Evolutionary conservation across 2,113 vertebrate genomes (phyloP).

Genomic region (Montifringilla adamsi): DNA sequence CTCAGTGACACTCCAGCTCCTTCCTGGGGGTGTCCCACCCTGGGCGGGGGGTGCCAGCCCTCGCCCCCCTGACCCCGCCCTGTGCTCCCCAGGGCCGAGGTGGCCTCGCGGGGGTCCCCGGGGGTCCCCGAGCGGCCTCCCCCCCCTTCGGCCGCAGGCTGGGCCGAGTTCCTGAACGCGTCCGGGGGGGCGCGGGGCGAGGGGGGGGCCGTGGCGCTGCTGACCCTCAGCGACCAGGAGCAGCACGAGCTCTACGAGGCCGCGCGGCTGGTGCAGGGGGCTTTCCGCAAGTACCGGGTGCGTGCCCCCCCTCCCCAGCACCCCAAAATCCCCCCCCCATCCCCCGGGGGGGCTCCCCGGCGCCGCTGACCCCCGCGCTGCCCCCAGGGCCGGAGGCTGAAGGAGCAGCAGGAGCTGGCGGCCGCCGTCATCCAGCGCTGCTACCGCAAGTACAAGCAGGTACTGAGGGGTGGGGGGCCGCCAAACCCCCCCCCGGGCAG

Average conservation of each 20-base stretch:
- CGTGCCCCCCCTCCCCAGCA: neutral
- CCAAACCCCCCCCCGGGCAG: neutral
- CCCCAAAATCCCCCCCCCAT: neutral
- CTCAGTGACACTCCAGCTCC: accelerated
- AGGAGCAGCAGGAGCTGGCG: neutral
- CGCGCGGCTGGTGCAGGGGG: neutral
- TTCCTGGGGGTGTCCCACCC: neutral
- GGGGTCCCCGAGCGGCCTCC: neutral
- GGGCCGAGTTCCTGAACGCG: neutral
- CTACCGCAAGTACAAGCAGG: neutral
- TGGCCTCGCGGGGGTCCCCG: neutral
- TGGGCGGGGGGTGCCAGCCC: no score
- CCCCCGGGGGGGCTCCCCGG: no score
- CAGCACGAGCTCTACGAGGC: neutral
- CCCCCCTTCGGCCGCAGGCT: neutral
- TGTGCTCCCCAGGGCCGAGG: neutral
- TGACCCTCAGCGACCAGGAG: neutral
- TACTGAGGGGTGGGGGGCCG: neutral
- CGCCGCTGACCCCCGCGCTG: neutral
- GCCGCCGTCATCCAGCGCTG: neutral
- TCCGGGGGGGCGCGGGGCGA: neutral
- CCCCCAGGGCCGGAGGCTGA: neutral
- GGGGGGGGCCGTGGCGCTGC: neutral
- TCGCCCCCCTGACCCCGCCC: neutral
- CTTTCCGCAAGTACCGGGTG: neutral